These are phyloP conservation scores for Zaprionus tsacasi DNA, from an alignment of 1,140 invertebrate genomes.

Conservation along the genomic window DNA sequence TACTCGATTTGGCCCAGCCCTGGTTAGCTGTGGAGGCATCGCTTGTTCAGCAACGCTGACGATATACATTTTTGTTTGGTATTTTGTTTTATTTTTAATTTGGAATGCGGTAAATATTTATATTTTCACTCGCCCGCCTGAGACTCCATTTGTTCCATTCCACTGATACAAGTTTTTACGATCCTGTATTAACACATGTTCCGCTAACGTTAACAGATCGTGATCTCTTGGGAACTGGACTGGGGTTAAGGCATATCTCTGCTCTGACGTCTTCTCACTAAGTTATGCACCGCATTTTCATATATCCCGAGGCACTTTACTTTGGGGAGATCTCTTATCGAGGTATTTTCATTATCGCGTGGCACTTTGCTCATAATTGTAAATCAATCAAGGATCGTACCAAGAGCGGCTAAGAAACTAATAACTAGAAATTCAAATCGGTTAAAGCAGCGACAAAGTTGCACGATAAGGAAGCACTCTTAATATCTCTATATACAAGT, in stretches of 20 bases:
- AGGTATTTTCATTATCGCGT: conserved; percentile 49
- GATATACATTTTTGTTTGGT: conserved; percentile 35
- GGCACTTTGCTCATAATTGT: conserved; percentile 47
- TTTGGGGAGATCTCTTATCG: conserved; percentile 36
- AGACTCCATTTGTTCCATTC: conserved; percentile 44
- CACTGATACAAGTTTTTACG: conserved; percentile 60
- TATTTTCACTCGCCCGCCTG: conserved; percentile 11
- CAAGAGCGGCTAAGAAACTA: neutral
- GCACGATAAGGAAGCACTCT: neutral
- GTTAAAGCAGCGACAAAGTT: too few species aligned
- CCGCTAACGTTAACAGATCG: conserved; percentile 53
- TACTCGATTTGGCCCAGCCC: conserved; percentile 27
- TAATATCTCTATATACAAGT: neutral
- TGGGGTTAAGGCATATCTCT: conserved; percentile 17
- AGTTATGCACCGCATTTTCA: conserved; percentile 48
- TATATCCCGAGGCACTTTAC: conserved; percentile 49
- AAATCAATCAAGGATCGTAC: conserved; percentile 60
- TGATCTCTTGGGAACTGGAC: conserved; percentile 38
- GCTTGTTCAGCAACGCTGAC: conserved; percentile 1
- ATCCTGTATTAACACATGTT: conserved; percentile 72
- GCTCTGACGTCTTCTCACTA: conserved; percentile 16
- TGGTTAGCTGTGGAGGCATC: conserved; percentile 24
- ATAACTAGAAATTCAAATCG: conserved; percentile 22
- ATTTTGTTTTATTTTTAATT: conserved; percentile 72
- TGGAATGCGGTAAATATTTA: conserved; percentile 65